Evolutionary conservation across 2,797 vertebrate species (phyloP).

Genomic region (Myotis findleyi): DNA sequence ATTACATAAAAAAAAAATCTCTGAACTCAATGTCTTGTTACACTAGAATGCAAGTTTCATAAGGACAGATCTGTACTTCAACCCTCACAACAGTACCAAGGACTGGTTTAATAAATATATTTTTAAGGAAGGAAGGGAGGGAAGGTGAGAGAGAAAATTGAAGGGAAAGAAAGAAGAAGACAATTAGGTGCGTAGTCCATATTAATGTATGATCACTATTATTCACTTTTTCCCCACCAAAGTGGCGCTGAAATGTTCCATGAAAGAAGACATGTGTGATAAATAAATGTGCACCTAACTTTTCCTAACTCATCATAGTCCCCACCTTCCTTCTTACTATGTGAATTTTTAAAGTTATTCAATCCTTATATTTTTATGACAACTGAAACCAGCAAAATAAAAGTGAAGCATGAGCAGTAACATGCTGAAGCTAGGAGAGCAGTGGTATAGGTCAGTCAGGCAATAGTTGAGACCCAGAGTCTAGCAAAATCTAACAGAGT

Average conservation of each 20-base stretch:
- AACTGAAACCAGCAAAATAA: neutral
- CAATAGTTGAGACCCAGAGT: neutral
- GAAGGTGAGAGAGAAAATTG: neutral
- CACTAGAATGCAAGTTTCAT: conserved; percentile 14
- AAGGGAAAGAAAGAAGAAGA: neutral
- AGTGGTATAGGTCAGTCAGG: neutral
- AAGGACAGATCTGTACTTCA: neutral
- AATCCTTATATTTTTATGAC: neutral
- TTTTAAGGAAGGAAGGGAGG: neutral
- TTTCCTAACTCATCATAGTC: neutral
- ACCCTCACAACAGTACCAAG: neutral
- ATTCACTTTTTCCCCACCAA: neutral
- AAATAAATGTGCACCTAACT: neutral
- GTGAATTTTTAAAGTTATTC: neutral
- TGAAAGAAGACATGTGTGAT: neutral
- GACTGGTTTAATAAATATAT: neutral
- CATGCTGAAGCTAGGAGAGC: neutral
- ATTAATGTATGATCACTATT: neutral
- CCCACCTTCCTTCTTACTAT: neutral
- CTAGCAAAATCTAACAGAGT: neutral
- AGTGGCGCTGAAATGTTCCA: neutral
- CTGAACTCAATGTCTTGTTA: neutral
- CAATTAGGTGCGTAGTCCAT: neutral
- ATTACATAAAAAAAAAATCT: neutral
- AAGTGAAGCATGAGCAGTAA: neutral